Evolutionary conservation across 2,113 vertebrate species (phyloP).

Genomic region (Marmota flaviventris): DNA sequence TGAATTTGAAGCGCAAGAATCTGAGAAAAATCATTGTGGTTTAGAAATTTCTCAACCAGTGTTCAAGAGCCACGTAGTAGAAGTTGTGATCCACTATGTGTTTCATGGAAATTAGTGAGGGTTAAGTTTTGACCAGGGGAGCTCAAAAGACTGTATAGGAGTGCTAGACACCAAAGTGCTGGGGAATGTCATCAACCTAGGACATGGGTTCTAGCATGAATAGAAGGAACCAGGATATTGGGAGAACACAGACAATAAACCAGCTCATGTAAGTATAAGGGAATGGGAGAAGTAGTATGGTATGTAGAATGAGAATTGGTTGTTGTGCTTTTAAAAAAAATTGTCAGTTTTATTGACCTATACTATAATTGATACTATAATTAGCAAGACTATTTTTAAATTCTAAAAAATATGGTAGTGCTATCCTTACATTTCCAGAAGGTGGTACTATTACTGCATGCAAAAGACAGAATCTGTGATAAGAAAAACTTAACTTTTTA

Average conservation of each 20-base stretch:
- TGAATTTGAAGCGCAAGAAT: background rate
- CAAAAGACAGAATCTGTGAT: background rate
- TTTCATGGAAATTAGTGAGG: too few species aligned
- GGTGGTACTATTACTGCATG: slow-evolving; percentile 47
- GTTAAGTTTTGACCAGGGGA: background rate
- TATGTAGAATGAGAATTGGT: background rate
- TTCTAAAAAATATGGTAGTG: background rate
- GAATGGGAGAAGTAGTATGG: background rate
- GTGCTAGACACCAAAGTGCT: background rate
- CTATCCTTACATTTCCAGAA: slow-evolving; percentile 41
- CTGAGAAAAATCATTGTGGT: background rate
- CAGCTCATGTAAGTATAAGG: background rate
- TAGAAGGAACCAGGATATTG: background rate
- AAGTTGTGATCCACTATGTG: background rate
- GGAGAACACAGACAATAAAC: background rate
- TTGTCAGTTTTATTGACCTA: background rate
- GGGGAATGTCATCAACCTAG: background rate
- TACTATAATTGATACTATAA: background rate
- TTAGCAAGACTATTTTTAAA: background rate
- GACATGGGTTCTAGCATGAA: background rate
- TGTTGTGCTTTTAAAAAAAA: background rate
- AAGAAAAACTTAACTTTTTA: background rate
- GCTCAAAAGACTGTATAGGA: background rate
- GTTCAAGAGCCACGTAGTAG: background rate
- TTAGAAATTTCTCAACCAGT: background rate